These are phyloP conservation scores for Lathronympha strigana DNA, from an alignment of 2,888 invertebrate species.

Conservation along the genomic window DNA sequence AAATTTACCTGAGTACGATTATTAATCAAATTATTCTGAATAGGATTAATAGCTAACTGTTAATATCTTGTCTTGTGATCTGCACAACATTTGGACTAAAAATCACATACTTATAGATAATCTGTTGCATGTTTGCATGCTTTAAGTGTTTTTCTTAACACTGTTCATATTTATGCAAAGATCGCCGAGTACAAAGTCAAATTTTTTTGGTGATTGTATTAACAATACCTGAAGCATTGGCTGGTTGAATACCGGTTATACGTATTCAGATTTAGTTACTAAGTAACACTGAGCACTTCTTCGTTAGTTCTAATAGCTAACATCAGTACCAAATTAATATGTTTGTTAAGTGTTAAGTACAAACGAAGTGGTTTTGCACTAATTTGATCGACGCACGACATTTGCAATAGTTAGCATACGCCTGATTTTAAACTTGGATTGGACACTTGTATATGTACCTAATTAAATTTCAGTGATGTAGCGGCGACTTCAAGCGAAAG, in stretches of 20 bases:
- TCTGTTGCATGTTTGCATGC: background rate
- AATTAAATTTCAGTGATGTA: background rate
- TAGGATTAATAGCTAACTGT: too few species aligned
- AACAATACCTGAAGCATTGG: conserved; percentile 11
- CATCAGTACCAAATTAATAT: background rate
- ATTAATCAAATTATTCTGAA: too few species aligned
- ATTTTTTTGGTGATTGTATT: background rate
- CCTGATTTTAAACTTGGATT: background rate
- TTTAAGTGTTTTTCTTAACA: background rate
- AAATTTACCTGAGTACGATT: too few species aligned
- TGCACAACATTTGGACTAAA: too few species aligned
- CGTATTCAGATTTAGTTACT: background rate
- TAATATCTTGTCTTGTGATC: too few species aligned
- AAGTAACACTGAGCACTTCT: background rate
- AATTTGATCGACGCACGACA: background rate
- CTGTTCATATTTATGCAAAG: background rate
- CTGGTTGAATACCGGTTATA: background rate
- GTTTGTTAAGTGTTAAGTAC: background rate
- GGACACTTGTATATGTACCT: background rate
- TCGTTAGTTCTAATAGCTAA: background rate
- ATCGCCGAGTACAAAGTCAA: background rate
- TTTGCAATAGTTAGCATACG: too few species aligned
- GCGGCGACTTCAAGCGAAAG: background rate
- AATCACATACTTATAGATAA: background rate
- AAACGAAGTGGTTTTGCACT: background rate